Conservation (phyloP, 2,113 vertebrate species). For the Tautogolabrus adspersus region DNA sequence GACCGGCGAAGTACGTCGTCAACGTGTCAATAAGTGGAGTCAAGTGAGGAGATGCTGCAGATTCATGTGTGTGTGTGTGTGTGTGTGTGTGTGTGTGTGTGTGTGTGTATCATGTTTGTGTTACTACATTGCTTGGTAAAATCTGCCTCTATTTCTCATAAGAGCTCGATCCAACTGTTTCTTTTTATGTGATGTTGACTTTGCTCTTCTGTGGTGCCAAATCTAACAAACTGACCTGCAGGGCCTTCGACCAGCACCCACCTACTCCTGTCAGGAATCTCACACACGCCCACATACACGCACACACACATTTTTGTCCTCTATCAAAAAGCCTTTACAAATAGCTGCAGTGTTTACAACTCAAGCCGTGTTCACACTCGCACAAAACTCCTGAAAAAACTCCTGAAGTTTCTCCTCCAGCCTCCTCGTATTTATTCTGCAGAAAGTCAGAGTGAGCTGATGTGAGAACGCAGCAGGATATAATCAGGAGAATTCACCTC, state of each 20-base stretch:
- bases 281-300: slow-evolving; percentile 18
- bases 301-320: slow-evolving; percentile 17
- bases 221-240: slow-evolving; percentile 62
- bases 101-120: too few relatives aligned
- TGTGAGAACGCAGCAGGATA: too few relatives aligned
- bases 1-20: neutral
- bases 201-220: slow-evolving; percentile 59
- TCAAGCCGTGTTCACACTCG: neutral
- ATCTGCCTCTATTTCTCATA: slow-evolving; percentile 58
- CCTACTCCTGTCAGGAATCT: slow-evolving; percentile 57
- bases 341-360: neutral
- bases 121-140: slow-evolving; percentile 26
- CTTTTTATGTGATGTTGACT: slow-evolving; percentile 54
- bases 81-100: neutral
- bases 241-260: slow-evolving; percentile 46
- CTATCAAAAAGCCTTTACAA: slow-evolving; percentile 10
- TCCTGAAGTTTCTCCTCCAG: too few relatives aligned
- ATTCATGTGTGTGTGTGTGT: neutral
- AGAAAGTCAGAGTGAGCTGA: too few relatives aligned
- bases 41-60: slow-evolving; percentile 25
- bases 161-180: slow-evolving; percentile 45
- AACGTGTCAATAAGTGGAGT: slow-evolving; percentile 17
- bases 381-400: too few relatives aligned
- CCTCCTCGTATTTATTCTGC: too few relatives aligned
- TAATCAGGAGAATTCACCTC: neutral